These are phyloP conservation scores for Mustela nigripes DNA, from an alignment of 2,113 vertebrate species.

Conservation along the genomic window DNA sequence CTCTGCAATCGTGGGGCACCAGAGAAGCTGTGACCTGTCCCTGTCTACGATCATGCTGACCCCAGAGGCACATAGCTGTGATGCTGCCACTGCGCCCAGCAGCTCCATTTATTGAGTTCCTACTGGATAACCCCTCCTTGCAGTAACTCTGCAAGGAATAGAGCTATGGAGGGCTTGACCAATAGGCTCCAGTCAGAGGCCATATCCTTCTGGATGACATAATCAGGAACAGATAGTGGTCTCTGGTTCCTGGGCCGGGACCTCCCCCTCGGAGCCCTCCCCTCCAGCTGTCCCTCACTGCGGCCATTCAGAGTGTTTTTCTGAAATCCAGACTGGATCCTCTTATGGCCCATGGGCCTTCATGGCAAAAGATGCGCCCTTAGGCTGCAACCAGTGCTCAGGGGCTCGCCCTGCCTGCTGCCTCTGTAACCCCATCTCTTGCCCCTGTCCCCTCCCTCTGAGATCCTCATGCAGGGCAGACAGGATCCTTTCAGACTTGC, in stretches of 20 bases:
- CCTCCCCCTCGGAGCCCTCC: not conserved
- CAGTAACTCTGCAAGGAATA: not conserved
- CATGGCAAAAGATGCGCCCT: not conserved
- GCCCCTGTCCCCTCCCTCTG: too few species aligned
- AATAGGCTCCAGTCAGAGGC: not conserved
- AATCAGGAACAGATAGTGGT: not conserved
- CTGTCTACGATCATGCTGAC: not conserved
- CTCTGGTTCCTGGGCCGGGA: not conserved
- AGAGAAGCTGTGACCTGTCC: not conserved
- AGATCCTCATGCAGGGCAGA: not conserved
- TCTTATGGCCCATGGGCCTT: not conserved
- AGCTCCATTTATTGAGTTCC: not conserved
- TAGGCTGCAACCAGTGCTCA: too few species aligned
- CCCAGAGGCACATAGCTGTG: not conserved
- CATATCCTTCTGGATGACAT: rapidly evolving
- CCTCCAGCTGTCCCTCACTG: not conserved
- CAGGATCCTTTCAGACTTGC: not conserved
- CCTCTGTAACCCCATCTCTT: not conserved
- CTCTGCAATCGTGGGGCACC: not conserved
- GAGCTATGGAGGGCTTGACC: not conserved
- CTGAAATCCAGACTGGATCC: not conserved
- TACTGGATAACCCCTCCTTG: rapidly evolving
- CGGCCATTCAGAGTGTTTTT: not conserved
- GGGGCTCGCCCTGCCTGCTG: not conserved
- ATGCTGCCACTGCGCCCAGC: not conserved